Evolutionary conservation across 2,888 invertebrate species (phyloP), one percentile per base, ranked within the genome.

Genomic region (Drepanosiphum platanoidis): DNA sequence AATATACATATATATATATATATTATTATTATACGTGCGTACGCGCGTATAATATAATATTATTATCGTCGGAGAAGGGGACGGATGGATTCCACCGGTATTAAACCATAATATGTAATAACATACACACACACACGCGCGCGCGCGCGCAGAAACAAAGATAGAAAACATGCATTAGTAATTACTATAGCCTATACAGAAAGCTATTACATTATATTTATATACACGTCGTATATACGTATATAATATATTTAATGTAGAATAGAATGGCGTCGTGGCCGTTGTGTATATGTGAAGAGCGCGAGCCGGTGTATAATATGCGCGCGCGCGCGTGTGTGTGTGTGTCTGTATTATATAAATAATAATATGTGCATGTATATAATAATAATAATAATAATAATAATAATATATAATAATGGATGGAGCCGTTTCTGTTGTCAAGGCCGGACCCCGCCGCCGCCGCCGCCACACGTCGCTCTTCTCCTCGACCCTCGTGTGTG

Each of bases 391-490:
- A 78, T 78, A 79, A 79, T 66, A 64, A 64, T 78, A 80, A 83
- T 74, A 83, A 83, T 74, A 83, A 83, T 83, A 83, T 83, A 83
- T 74, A 83, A 83, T 83, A 83, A 83, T 83, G 83, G 83, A 64
- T 34, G 83, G 74, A 83, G 83, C 83, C 83, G 83, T 83, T 83
- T 74, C 72, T 83, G 82, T 83, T 83, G 83, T 83, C 83, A 83
- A 83, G 83, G 83, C 83, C 83, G 83, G 72, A 68, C 83, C 72
- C 61, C 74, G 72, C 80, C 80, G 36, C 82, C 82, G 52, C 22
- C 78, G 30, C 18, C 22, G 5, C 66, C 66, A 3, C 52, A 52
- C 32, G 32, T 34, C 39, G 18, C 71, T 4, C 46, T 22, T 9
- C 8, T 3, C 18, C 77, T 30, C 77, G 61, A 27, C 61, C 36